Evolutionary conservation across 2,113 vertebrate genomes (phyloP).

Genomic region (Promerops cafer): DNA sequence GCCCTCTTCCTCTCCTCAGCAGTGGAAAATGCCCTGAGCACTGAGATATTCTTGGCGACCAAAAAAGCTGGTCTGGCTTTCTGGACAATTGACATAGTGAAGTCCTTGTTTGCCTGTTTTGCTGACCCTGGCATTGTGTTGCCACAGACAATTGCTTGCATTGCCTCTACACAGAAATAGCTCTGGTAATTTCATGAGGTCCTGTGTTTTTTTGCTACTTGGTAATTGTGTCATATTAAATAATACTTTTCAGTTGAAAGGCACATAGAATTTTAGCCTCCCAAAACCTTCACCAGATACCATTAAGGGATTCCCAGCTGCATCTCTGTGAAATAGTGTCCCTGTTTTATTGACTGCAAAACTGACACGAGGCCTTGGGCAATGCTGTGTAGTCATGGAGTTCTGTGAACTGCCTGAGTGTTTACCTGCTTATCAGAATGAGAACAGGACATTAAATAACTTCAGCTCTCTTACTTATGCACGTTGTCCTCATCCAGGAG

Average conservation of each 20-base stretch:
- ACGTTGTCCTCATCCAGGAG: not conserved
- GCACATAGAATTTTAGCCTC: not conserved
- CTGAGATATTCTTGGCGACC: not conserved
- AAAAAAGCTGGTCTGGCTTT: slow-evolving; percentile 4
- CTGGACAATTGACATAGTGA: not conserved
- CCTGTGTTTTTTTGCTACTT: not conserved
- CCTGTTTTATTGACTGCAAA: not conserved
- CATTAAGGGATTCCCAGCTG: not conserved
- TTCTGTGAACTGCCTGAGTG: not conserved
- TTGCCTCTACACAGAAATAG: not conserved
- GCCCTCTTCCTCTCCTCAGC: not conserved
- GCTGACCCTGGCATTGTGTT: not conserved
- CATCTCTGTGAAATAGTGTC: not conserved
- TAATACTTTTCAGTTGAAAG: not conserved
- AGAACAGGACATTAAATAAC: not conserved
- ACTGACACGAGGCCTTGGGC: not conserved
- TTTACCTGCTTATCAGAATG: not conserved
- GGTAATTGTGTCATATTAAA: not conserved
- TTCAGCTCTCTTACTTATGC: not conserved
- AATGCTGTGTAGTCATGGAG: not conserved
- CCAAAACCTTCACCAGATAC: not conserved
- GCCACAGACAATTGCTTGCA: not conserved
- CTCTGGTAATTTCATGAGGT: not conserved
- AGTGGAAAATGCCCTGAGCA: not conserved
- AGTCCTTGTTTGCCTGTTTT: not conserved